Evolutionary conservation across 2,888 invertebrate species (phyloP).

Genomic region (Amphimallon solstitiale): DNA sequence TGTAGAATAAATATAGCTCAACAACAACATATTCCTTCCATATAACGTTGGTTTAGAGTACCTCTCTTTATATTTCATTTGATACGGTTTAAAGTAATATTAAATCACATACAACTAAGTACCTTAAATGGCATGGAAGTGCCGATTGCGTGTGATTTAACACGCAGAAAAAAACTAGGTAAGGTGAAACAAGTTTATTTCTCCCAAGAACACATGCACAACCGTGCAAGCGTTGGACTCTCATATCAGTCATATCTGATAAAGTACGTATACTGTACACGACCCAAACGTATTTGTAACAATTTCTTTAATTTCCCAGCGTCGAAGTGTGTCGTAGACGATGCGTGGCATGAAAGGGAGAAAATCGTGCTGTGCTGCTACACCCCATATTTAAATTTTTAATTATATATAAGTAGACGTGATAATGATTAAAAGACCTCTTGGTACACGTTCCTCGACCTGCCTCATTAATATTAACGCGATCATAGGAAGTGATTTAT

Average conservation of each 20-base stretch:
- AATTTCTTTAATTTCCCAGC: slow-evolving; percentile 28
- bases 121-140: background rate
- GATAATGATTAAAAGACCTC: background rate
- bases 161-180: slow-evolving; percentile 18
- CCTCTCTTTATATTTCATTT: too few species aligned
- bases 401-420: slow-evolving; percentile 8
- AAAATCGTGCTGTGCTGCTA: slow-evolving; percentile 6
- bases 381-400: slow-evolving; percentile 17
- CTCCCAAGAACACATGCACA: background rate
- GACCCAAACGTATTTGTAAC: slow-evolving; percentile 30
- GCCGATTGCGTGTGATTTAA: slow-evolving; percentile 6
- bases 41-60: too few species aligned
- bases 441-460: slow-evolving; percentile 3
- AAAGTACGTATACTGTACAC: too few species aligned
- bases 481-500: slow-evolving; percentile 36
- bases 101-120: too few species aligned
- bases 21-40: too few species aligned
- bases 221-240: background rate
- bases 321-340: background rate
- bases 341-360: background rate
- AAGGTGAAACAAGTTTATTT: slow-evolving; percentile 22
- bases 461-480: slow-evolving; percentile 39
- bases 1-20: too few species aligned
- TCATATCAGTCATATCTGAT: slow-evolving; percentile 15
- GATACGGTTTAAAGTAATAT: too few species aligned